These are phyloP conservation scores for Machaerirhynchus nigripectus DNA, from an alignment of 2,113 vertebrate genomes.

Conservation along the genomic window DNA sequence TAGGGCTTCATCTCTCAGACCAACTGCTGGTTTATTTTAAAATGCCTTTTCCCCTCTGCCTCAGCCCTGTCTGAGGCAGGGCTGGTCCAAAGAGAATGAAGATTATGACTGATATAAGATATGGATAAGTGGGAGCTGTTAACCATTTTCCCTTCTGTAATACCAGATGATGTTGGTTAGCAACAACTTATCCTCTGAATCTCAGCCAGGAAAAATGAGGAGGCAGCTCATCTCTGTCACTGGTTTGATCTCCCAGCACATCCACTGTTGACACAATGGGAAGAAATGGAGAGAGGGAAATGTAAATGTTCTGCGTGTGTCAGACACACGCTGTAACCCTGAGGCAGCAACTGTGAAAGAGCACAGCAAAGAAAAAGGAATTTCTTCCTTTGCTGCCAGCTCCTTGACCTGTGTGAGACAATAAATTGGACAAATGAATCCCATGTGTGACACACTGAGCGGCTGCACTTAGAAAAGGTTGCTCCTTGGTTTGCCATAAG, in stretches of 20 bases:
- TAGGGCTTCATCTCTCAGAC: background rate
- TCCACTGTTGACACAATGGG: slow-evolving; percentile 39
- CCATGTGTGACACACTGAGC: background rate
- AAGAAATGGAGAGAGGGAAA: slow-evolving; percentile 37
- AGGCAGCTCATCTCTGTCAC: slow-evolving; percentile 49
- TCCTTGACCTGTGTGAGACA: background rate
- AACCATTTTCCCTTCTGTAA: slow-evolving; percentile 25
- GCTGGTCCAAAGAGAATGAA: background rate
- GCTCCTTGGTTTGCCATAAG: background rate
- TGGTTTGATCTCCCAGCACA: slow-evolving; percentile 34
- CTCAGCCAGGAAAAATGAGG: slow-evolving; percentile 50
- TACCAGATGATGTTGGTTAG: slow-evolving; percentile 52
- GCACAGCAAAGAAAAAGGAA: background rate
- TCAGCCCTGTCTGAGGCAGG: background rate
- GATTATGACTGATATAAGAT: background rate
- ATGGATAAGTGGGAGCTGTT: slow-evolving; percentile 15
- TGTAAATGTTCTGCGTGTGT: slow-evolving; percentile 8
- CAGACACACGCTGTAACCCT: background rate
- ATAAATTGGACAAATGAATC: slow-evolving; percentile 3
- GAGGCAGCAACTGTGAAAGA: slow-evolving; percentile 30
- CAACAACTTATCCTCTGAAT: slow-evolving; percentile 48
- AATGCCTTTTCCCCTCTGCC: background rate
- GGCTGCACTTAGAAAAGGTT: background rate
- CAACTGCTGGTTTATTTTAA: background rate
- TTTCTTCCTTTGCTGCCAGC: background rate